A percentile compares a stretch with the other conserved stretches of the same genome.
Evolutionary conservation across 2,888 invertebrate species (phyloP).

Genomic region (Mythimna lalbum): DNA sequence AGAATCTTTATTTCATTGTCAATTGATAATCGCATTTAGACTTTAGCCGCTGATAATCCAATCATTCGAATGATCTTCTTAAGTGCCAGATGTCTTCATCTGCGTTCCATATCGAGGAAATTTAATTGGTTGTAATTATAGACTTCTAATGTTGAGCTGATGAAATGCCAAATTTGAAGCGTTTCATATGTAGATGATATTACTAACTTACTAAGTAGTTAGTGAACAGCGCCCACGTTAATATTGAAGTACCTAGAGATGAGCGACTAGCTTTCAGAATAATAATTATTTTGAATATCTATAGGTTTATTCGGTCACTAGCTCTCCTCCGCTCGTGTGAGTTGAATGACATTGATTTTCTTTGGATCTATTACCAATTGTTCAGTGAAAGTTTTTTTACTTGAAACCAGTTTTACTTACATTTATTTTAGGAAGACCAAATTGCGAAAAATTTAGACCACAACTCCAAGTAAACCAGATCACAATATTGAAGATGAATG

Average conservation of each 20-base stretch:
- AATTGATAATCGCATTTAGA: constrained; percentile 70
- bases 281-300: constrained; percentile 54
- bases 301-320: constrained; percentile 52
- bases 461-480: background rate
- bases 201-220: constrained; percentile 25
- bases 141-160: constrained; percentile 21
- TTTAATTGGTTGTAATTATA: constrained; percentile 50
- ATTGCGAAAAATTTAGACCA: background rate
- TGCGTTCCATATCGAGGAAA: constrained; percentile 42
- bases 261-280: constrained; percentile 49
- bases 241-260: constrained; percentile 38
- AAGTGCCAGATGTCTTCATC: constrained; percentile 54
- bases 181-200: constrained; percentile 22
- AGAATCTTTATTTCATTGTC: constrained; percentile 68
- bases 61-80: constrained; percentile 62
- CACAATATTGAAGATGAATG: constrained; percentile 34
- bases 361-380: constrained; percentile 4
- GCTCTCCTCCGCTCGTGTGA: constrained; percentile 28
- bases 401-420: background rate
- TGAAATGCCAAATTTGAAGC: constrained; percentile 19
- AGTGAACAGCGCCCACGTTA: constrained; percentile 29
- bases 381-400: background rate
- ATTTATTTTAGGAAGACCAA: background rate
- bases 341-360: constrained; percentile 47
- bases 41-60: constrained; percentile 61